Conservation (phyloP, 2,797 vertebrate species). For the Enteromius treurensis region DNA sequence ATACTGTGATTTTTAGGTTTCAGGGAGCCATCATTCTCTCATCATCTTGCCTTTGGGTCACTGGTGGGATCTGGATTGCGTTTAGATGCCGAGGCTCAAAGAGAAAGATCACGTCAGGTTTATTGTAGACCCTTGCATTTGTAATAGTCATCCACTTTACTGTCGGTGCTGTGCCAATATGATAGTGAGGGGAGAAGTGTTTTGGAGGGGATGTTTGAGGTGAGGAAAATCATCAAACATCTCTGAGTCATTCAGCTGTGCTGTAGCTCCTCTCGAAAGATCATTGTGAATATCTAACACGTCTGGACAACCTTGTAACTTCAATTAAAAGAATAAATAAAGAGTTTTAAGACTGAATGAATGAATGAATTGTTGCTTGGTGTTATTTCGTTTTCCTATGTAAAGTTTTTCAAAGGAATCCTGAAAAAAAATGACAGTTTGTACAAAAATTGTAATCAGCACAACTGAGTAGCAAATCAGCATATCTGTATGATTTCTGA, state of each 20-base stretch:
- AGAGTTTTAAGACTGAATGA: constrained; percentile 59
- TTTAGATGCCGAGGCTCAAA: background rate
- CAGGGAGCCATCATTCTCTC: constrained; percentile 43
- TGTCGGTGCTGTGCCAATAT: constrained; percentile 36
- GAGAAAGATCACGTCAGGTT: background rate
- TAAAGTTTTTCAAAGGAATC: background rate
- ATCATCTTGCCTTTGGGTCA: constrained; percentile 24
- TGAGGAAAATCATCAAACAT: background rate
- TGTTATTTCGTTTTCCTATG: background rate
- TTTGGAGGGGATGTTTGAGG: constrained; percentile 33
- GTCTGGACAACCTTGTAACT: constrained; percentile 57
- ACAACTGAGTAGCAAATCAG: background rate
- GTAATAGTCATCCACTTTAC: background rate
- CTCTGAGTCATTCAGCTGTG: background rate
- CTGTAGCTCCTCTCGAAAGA: constrained; percentile 53
- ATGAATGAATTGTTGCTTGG: background rate
- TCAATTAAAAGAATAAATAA: constrained; percentile 54
- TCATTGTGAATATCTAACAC: constrained; percentile 53
- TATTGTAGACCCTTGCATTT: background rate
- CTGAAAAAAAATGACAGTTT: background rate
- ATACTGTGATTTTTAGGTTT: constrained; percentile 56
- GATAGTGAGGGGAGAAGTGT: background rate
- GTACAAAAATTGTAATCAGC: background rate
- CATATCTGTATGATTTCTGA: background rate
- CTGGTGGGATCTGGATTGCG: background rate